Conservation (phyloP, 2,113 vertebrate species). For the Trematocara variabile region DNA sequence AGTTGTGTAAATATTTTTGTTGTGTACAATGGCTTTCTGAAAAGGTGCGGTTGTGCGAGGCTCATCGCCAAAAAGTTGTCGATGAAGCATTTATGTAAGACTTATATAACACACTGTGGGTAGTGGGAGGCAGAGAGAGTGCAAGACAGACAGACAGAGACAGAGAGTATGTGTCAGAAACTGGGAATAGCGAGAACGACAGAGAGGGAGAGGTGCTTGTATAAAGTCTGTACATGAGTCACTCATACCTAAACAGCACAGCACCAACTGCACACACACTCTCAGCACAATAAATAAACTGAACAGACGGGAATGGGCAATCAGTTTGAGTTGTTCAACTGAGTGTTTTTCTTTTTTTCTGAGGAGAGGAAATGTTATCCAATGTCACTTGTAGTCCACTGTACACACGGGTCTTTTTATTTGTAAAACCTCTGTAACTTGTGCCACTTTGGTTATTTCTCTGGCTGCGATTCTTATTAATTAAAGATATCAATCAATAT, state of each 20-base stretch:
- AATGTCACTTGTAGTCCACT: conserved; percentile 23
- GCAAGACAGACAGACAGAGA: conserved; percentile 28
- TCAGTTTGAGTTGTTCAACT: background rate
- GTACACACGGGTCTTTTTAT: conserved; percentile 16
- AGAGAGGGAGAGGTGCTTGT: conserved; percentile 13
- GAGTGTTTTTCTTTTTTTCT: conserved; percentile 5
- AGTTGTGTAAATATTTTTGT: conserved; percentile 6
- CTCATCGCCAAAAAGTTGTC: conserved; percentile 46
- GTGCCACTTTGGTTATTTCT: conserved; percentile 24
- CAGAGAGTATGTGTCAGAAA: conserved; percentile 1
- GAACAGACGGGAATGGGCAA: background rate
- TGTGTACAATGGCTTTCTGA: conserved; percentile 31
- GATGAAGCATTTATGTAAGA: conserved; percentile 63
- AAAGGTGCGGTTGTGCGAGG: conserved; percentile 24
- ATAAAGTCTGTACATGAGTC: conserved; percentile 49
- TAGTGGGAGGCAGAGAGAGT: conserved; percentile 55
- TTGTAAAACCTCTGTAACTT: conserved; percentile 54
- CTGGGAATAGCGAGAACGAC: background rate
- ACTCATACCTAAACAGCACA: conserved; percentile 35
- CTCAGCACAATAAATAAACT: conserved; percentile 33
- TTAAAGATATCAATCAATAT: conserved; percentile 66
- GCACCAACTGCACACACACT: conserved; percentile 19
- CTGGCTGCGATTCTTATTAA: conserved; percentile 42
- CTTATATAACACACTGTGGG: conserved; percentile 65
- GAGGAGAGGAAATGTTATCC: conserved; percentile 20